Evolutionary conservation across 2,797 vertebrate species (phyloP), one percentile per base, ranked within the genome.

Genomic region (Semotilus atromaculatus): DNA sequence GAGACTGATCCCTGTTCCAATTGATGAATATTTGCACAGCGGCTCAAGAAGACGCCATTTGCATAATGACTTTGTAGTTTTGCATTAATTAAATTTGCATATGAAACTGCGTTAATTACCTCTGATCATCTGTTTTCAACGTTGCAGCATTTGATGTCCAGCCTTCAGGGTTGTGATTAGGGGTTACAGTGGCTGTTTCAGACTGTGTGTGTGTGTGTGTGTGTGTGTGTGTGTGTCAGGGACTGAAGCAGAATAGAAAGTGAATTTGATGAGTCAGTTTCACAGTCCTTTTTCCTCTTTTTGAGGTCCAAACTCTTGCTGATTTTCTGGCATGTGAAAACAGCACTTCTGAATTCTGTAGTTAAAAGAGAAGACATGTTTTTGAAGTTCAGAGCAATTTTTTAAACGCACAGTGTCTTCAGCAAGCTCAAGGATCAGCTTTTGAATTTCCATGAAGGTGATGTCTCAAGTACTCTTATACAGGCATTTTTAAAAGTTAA

Each of bases 71-170:
- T 99, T 99, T 99, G 98, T 98, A 98, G 97, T 99, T 99, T 97
- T 97, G 97, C 97, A 99, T 99, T 99, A 99, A 99, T 99, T 97
- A 98, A 98, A 99, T 99, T 99, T 99, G 98, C 98, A 99, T 99
- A 99, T 99, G 98, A 99, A 99, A 97, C 98, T 97, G 97, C 97
- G 96, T 99, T 99, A 99, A 99, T 99, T 99, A 99, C 97, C 99
- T 97, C 97, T 97, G 97, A 98, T 99, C 97, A 98, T 98, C 95
- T 95, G 94, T 95, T 88, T 89, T 88, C 88, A 96, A 97, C 96
- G 97, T 86, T 97, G 95, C 97, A 96, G 97, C 97, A 99, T 98
- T 99, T 98, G 97, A 98, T 98, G 97, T 98, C 97, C 98, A 97
- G 96, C 97, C 96, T 95, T 96, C 95, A 94, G 93, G 94, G 94